A percentile compares a stretch with the other conserved stretches of the same genome.
Evolutionary conservation across 2,888 invertebrate species (phyloP).

Genomic region (Ornithoptera alexandrae): DNA sequence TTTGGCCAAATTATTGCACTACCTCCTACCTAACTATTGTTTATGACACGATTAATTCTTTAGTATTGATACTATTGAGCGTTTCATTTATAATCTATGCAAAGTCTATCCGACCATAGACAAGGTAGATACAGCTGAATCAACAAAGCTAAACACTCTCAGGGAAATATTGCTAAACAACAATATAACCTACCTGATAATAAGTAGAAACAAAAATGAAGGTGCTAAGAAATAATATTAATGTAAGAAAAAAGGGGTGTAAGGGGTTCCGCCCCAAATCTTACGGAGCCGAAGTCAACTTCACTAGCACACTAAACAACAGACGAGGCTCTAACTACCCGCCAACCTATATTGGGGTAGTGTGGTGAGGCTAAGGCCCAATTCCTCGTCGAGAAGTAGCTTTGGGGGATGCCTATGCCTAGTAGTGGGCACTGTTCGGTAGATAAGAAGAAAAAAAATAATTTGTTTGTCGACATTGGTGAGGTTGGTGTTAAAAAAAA

Average conservation of each 20-base stretch:
- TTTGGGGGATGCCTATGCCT: too few species aligned
- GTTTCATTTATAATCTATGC: constrained; percentile 25
- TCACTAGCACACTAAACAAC: too few species aligned
- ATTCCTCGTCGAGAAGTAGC: too few species aligned
- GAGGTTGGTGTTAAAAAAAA: too few species aligned
- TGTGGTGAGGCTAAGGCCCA: too few species aligned
- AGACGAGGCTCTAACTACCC: too few species aligned
- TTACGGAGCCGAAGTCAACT: too few species aligned
- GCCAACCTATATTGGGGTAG: neutral
- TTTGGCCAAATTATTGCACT: constrained; percentile 68
- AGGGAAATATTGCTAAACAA: constrained; percentile 7
- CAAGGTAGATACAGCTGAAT: constrained; percentile 26
- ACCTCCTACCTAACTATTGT: constrained; percentile 42
- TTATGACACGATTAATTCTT: constrained; percentile 33
- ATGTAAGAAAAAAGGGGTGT: neutral
- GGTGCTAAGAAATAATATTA: neutral
- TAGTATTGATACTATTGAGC: constrained; percentile 30
- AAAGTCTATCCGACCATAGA: constrained; percentile 32
- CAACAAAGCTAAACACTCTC: neutral
- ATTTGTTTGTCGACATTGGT: too few species aligned
- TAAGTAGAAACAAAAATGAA: neutral
- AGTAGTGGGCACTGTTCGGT: too few species aligned
- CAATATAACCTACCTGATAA: constrained; percentile 14
- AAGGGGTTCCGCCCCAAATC: too few species aligned
- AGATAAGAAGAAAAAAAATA: too few species aligned